Percentiles rank a stretch among this genome's conserved stretches.
These are phyloP conservation scores for Drosophila emarginata DNA, from an alignment of 2,888 invertebrate species.

Conservation along the genomic window DNA sequence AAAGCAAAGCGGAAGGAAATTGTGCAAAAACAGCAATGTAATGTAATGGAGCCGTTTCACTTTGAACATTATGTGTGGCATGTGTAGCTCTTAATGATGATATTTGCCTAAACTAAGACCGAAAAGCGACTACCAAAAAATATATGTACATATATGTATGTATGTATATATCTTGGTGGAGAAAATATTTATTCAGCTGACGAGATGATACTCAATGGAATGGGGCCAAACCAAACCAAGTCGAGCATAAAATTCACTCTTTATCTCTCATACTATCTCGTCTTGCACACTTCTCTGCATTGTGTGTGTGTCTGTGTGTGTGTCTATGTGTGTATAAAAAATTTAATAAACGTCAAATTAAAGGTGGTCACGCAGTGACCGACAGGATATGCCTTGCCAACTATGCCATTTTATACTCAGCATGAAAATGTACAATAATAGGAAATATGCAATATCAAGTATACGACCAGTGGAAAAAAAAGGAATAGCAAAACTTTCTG, in stretches of 20 bases:
- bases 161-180: background rate
- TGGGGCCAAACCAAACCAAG: slow-evolving; percentile 17
- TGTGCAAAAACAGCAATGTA: slow-evolving; percentile 51
- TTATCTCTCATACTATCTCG: background rate
- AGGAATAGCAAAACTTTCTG: slow-evolving; percentile 10
- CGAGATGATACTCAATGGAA: background rate
- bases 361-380: slow-evolving; percentile 2
- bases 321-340: slow-evolving; percentile 25
- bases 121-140: slow-evolving; percentile 43
- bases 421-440: background rate
- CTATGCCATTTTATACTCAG: background rate
- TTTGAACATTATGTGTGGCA: slow-evolving; percentile 50
- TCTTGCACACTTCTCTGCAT: background rate
- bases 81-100: slow-evolving; percentile 66
- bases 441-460: slow-evolving; percentile 45
- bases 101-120: slow-evolving; percentile 47
- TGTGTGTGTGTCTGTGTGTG: slow-evolving; percentile 11
- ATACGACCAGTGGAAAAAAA: slow-evolving; percentile 37
- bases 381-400: background rate
- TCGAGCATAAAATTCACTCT: slow-evolving; percentile 8
- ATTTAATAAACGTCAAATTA: slow-evolving; percentile 68
- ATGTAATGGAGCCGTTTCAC: slow-evolving; percentile 70
- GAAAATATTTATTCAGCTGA: slow-evolving; percentile 34
- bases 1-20: slow-evolving; percentile 67
- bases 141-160: background rate